Base-by-base conservation (phyloP, 2,797 vertebrate genomes). In the Alauda arvensis region DNA sequence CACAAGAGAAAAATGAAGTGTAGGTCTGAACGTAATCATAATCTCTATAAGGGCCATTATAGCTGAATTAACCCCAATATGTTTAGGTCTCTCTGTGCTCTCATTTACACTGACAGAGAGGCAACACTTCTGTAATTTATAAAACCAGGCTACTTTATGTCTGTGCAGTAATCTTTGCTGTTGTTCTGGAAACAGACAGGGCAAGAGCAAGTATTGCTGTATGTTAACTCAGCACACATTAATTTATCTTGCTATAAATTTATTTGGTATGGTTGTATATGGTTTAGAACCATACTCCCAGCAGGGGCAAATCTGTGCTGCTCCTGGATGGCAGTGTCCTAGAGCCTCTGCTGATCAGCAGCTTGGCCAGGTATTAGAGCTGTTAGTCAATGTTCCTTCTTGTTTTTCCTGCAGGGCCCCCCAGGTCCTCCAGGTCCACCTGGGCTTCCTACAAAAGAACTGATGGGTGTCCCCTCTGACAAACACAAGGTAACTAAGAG, bases 401-500 rank as follows among this genome's bases (percentile, higher is more conserved):
- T 53, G 29, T 28, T 75, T 89, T 85, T 70, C 28, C 24, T 75
- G 4, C 89, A 99, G 99, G 99, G 98, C 12, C 15, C 77, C 3
- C 91, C 94, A 42, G 98, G 97, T 48, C 77, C 59, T 39, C 95
- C 94, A 4, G 97, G 97, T 56, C 96, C 94, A 49, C 95, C 96
- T 11, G 97, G 97, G 7, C 89, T 93, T 63, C 95, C 91, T 14
- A 96, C 96, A 24, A 14, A 26, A 28, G 83, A 90, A 12, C 21
- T 86, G 19, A 69, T 51, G 13, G 96, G 93, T 42, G 49, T 91
- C 56, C 66, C 87, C 6, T 61, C 61, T 1, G 95, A 96, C 18
- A 85, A 91, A 42, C 90, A 97, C 60, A 97, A 97, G 96, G 97
- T 98, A 97, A 97, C 17, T 46, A 70, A 65, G 24, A 23, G 46